Base-by-base conservation (phyloP, 2,113 vertebrate species). In the Origma solitaria region DNA sequence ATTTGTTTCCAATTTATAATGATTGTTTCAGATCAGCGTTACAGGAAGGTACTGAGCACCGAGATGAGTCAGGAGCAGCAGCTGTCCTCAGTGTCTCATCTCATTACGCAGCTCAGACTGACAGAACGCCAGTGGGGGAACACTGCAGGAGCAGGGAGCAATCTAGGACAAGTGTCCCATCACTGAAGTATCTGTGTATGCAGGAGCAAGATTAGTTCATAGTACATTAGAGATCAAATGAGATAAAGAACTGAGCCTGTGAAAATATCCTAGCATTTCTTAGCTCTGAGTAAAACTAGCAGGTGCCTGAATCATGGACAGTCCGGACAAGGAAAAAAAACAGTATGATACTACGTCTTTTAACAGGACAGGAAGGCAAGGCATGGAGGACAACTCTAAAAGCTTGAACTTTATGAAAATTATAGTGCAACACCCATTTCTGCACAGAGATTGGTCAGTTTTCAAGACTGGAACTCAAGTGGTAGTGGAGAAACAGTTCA, bases 81-180 rank as follows among this genome's bases (percentile, higher is more conserved):
- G 94, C 90, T 94, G 94, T 50, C 86, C 92, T 38, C 53, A 5
- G 66, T 13, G 87, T 45, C 94, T 57, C 62, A 2, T 56, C 82
- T 78, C 79, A 33, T 78, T 13, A 24, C 4, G 1, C 82, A 53
- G 90, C 93, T 87, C 84, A 16, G 68, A 19, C 79, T 62, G 86
- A 91, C 90, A 69, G 78, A 94, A 22, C 2, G 64, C 95, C 86
- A 4, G 80, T 53, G 85, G 94, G 92, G 10, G 85, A 96, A 61
- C 58, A 8, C 2, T 22, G 73, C 88, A 62, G 89, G 86, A 95
- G 81, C 66, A 90, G 80, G 85, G 96, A 93, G 91, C 88, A 78
- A 86, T 61, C 91, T 13, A 37, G 94, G 94, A 95, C 92, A 95
- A 86, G 69, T 77, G 70, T 68, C 78, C 93, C 89, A 85, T n/a